Percentiles rank a stretch among this genome's conserved stretches.
These are phyloP conservation scores for Conus canariensis DNA, from an alignment of 2,888 invertebrate genomes.

Conservation along the genomic window DNA sequence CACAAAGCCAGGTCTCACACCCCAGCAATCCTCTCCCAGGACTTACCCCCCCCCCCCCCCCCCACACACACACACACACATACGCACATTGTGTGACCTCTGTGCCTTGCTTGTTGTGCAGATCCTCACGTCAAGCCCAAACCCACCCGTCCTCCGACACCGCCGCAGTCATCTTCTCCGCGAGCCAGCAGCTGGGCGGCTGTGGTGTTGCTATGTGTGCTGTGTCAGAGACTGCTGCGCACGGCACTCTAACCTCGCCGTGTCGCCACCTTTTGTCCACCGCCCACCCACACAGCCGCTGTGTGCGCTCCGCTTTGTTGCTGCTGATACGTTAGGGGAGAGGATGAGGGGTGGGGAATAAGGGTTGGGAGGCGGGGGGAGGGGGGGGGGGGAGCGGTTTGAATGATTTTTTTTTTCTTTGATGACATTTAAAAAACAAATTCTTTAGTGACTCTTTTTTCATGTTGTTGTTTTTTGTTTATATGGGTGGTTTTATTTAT, in stretches of 20 bases:
- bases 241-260: background rate
- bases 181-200: background rate
- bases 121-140: background rate
- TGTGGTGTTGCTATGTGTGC: background rate
- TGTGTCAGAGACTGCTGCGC: constrained; percentile 17
- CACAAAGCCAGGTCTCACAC: no score
- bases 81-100: no score
- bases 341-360: no score
- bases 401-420: no score
- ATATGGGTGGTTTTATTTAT: background rate
- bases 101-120: background rate
- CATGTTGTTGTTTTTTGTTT: background rate
- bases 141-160: background rate
- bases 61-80: no score
- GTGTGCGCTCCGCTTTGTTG: background rate
- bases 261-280: background rate
- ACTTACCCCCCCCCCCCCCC: no score
- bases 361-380: no score
- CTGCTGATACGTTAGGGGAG: background rate
- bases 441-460: background rate
- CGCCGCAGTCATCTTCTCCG: background rate
- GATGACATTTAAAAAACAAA: no score
- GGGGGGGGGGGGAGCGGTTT: no score
- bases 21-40: no score
- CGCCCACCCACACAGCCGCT: background rate